Base-by-base conservation (phyloP, 2,797 vertebrate species). In the Meda fulgida region DNA sequence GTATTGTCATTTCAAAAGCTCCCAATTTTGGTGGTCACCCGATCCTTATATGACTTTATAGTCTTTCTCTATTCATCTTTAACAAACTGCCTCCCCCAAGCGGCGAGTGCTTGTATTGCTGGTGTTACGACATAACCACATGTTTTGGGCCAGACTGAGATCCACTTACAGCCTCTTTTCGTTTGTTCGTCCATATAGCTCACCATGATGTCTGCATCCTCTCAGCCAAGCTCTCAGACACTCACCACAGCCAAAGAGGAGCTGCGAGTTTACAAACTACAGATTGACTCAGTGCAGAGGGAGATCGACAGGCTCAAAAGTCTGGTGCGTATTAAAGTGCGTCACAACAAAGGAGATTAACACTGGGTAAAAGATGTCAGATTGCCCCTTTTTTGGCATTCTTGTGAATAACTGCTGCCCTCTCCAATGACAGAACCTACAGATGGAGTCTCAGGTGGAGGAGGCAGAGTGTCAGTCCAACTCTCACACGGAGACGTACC, bases 271-370 rank as follows among this genome's bases (percentile, higher is more conserved):
- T 87, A 91, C 71, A 93, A 92, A 82, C 91, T 93, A 9, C 92
- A 94, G 89, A 90, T 92, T 6, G 93, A 94, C 81, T 91, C 93
- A 6, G 84, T 94, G 75, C 90, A 91, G 34, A 89, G 92, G 40
- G 92, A 93, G 84, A 93, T 94, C 1, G 93, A 94, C 40, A 90
- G 93, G 19, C 77, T 94, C 70, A 93, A 93, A 86, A 63, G 88
- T 46, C 38, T 91, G 89, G 93, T 94, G 38, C 67, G 78, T 78
- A 11, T 43, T 55, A 18, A 6, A 51, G 34, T 31, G 19, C 77
- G n/a, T 67, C 11, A 66, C n/a, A 31, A 65, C n/a, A 31, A 46
- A n/a, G 53, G 19, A 76, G 21, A 58, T 34, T 14, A 60, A 29
- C 26, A 7, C 11, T 14, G 26, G 60, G 5, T 16, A 63, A 29